Evolutionary conservation across 2,888 invertebrate species (phyloP), one percentile per base, ranked within the genome.

Genomic region (Yponomeuta sedellus): DNA sequence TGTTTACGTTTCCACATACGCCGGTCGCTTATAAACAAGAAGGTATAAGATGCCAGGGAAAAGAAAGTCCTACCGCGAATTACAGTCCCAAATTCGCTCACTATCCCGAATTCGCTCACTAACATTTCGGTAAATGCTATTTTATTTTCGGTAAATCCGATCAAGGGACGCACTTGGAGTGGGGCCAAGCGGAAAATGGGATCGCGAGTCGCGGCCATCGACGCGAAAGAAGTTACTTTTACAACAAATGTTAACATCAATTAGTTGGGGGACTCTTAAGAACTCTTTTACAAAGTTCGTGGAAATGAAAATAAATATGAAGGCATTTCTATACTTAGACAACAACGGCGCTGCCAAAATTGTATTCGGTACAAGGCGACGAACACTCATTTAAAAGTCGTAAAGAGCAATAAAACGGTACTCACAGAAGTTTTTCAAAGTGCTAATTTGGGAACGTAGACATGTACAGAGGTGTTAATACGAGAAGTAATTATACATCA

Each of bases 81-180:
- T 52, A 44, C 12, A 52, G 44, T 52, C 44, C 44, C 44, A 16
- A 52, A 52, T 52, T 52, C 34, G 34, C 34, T 20, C 16, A 52
- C 44, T 16, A 16, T 52, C 44, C 16, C 44, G 16, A 52, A 52
- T 52, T 52, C 10, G 44, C 44, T 52, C 44, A 52, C 44, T 16
- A 52, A 52, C 44, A 57, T 16, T 57, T 57, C 20, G 20, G 57
- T 19, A 10, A 19, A 57, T 34, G 34, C 34, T 34, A 34, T 34
- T 57, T 57, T 57, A 57, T 16, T 22, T 25, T 59, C 25, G 25
- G 59, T 68, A 72, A 73, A 77, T 77, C 78, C 73, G 76, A 80
- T 81, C 78, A 77, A 82, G 77, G 77, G 69, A 74, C 74, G 75
- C 76, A 59, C 59, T 59, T 88, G 87, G 88, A 74, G 68, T 64